Conservation (phyloP, 1,140 invertebrate species). For the Caenorhabditis latens region DNA sequence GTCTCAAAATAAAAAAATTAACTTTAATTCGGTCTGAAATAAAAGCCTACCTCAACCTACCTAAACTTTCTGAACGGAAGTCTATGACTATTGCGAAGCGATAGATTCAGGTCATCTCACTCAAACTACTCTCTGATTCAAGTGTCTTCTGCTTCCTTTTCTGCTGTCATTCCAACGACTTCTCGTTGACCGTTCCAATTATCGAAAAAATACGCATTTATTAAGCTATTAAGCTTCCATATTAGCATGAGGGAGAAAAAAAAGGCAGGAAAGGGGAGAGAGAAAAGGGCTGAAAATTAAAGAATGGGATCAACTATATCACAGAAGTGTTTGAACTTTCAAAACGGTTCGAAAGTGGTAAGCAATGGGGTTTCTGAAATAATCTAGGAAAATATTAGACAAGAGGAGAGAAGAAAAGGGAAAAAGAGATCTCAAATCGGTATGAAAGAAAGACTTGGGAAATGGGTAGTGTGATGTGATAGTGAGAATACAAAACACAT, state of each 20-base stretch:
- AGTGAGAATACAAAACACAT: slow-evolving; percentile 34
- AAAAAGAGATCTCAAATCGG: slow-evolving; percentile 39
- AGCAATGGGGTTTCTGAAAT: neutral
- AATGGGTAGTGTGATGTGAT: slow-evolving; percentile 55
- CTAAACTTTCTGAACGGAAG: too few species aligned
- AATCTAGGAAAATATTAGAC: neutral
- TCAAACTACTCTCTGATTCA: too few species aligned
- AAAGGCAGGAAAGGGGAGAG: slow-evolving; percentile 26
- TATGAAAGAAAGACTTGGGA: slow-evolving; percentile 46
- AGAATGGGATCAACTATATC: slow-evolving; percentile 49
- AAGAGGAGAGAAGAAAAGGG: neutral
- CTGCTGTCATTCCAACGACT: too few species aligned
- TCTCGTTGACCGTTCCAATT: neutral
- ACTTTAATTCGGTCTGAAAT: too few species aligned
- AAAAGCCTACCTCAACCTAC: too few species aligned
- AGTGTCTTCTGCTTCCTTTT: neutral
- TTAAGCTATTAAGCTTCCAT: slow-evolving; percentile 18
- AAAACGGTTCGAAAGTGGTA: neutral
- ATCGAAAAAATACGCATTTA: neutral
- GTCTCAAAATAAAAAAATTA: too few species aligned
- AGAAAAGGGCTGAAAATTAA: neutral
- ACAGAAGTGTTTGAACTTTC: slow-evolving; percentile 33
- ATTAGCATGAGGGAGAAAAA: neutral
- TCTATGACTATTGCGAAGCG: too few species aligned
- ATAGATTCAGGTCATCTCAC: too few species aligned